Percentiles rank a stretch among this genome's conserved stretches.
phyloP scores from a whole-genome alignment of 2,797 vertebrate genomes.

The Microctenopoma steveboyesi region DNA sequence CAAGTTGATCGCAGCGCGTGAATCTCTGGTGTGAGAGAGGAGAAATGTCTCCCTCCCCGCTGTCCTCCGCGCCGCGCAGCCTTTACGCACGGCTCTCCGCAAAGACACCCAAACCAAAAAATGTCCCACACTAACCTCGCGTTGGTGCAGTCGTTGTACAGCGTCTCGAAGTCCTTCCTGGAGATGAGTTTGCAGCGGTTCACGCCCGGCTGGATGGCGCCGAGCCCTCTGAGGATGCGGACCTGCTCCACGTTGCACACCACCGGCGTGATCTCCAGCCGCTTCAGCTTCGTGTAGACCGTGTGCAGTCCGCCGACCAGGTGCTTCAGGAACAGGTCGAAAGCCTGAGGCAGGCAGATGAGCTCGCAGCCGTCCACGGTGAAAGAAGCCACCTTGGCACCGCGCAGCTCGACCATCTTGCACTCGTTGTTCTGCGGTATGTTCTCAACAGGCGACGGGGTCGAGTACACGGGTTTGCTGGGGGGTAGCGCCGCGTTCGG shows the following conservation, averaged over 20 bases:
- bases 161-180: conserved; percentile 98
- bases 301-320: conserved; percentile 98
- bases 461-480: conserved; percentile 96
- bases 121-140: conserved; percentile 87
- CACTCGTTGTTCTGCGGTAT: conserved; percentile 99
- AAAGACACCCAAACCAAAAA: conserved; percentile 23
- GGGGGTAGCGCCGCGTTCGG: conserved; percentile 84
- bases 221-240: conserved; percentile 96
- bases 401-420: conserved; percentile 97
- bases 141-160: conserved; percentile 99
- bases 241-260: conserved; percentile 99
- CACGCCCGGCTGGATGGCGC: conserved; percentile 98
- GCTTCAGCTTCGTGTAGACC: conserved; percentile 99
- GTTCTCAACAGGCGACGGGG: conserved; percentile 98
- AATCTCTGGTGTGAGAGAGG: conserved; percentile 21
- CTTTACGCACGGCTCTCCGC: conserved; percentile 70
- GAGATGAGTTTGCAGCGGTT: conserved; percentile 99
- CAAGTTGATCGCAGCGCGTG: neutral
- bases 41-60: conserved; percentile 57
- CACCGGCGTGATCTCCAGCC: conserved; percentile 98
- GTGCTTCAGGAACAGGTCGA: conserved; percentile 99
- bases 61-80: conserved; percentile 51
- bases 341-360: conserved; percentile 98
- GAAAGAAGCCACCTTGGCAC: conserved; percentile 98
- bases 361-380: conserved; percentile 97